Percentiles rank a stretch among this genome's conserved stretches.
phyloP scores from a whole-genome alignment of 2,113 vertebrate genomes.

The Taxidea taxus region DNA sequence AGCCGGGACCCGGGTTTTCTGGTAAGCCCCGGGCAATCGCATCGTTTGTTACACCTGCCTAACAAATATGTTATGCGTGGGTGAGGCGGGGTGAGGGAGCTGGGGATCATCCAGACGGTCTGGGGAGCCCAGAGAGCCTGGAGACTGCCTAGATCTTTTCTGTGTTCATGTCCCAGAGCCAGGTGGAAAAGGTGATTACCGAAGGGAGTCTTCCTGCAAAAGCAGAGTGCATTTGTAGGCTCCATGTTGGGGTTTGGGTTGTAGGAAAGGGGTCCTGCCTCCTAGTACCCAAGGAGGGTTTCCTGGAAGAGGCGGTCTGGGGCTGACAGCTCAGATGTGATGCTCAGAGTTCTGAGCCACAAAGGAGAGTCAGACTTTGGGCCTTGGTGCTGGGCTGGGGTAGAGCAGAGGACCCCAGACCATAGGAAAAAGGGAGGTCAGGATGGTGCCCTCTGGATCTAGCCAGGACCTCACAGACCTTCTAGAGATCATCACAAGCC shows the following conservation, averaged over 20 bases:
- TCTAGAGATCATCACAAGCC: background rate
- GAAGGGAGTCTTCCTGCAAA: background rate
- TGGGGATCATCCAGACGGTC: background rate
- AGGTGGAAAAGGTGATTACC: background rate
- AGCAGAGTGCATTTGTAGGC: accelerated
- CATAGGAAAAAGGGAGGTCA: background rate
- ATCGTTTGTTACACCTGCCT: background rate
- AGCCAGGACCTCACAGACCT: background rate
- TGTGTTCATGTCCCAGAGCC: background rate
- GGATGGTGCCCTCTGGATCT: background rate
- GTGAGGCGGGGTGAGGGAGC: too few relatives aligned
- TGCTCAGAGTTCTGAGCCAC: background rate
- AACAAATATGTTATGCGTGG: background rate
- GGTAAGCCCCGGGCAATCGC: background rate
- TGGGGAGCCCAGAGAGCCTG: background rate
- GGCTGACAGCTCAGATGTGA: background rate
- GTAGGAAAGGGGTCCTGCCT: background rate
- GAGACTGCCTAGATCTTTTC: background rate
- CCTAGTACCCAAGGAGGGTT: background rate
- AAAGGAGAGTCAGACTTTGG: background rate
- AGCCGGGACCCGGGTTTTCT: background rate
- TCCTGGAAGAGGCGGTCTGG: background rate
- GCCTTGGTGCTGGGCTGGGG: background rate
- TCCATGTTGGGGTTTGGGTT: background rate
- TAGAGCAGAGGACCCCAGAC: background rate